Evolutionary conservation across 2,797 vertebrate species (phyloP).

Genomic region (Enteromius viviparus): DNA sequence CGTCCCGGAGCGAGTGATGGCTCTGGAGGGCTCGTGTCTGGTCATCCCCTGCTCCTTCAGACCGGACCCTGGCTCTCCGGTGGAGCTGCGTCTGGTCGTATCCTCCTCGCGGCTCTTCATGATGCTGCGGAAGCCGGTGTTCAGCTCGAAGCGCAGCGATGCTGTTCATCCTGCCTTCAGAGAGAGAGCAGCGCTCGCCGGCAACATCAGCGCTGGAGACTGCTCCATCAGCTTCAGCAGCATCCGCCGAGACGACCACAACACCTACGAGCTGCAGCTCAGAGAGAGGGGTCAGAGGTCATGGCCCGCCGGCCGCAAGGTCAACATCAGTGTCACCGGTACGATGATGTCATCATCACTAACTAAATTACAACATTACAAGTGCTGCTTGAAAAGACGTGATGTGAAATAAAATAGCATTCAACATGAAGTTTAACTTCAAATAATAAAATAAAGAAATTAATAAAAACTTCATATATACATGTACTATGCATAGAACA

Average conservation of each 20-base stretch:
- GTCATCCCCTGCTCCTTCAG: slow-evolving; percentile 81
- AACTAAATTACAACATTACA: too few relatives aligned
- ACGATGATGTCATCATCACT: neutral
- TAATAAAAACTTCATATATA: too few relatives aligned
- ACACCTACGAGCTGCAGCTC: slow-evolving; percentile 72
- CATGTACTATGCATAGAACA: too few relatives aligned
- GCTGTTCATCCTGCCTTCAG: slow-evolving; percentile 63
- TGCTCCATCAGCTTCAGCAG: slow-evolving; percentile 77
- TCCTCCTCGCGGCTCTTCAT: slow-evolving; percentile 59
- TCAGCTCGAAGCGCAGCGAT: slow-evolving; percentile 67
- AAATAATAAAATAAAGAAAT: too few relatives aligned
- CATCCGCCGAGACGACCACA: slow-evolving; percentile 67
- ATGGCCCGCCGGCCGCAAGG: slow-evolving; percentile 71
- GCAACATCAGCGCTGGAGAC: slow-evolving; percentile 71
- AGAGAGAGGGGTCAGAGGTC: slow-evolving; percentile 63
- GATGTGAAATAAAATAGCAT: too few relatives aligned
- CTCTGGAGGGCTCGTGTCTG: slow-evolving; percentile 77
- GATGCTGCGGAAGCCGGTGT: slow-evolving; percentile 63
- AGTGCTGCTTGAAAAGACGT: too few relatives aligned
- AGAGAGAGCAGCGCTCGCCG: slow-evolving; percentile 68
- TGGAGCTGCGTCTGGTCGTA: slow-evolving; percentile 67
- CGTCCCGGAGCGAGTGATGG: slow-evolving; percentile 69
- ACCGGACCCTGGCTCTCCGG: slow-evolving; percentile 31
- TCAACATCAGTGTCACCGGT: neutral
- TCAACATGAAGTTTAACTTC: too few relatives aligned